Percentiles rank a stretch among this genome's conserved stretches.
Evolutionary conservation across 2,797 vertebrate species (phyloP).

Genomic region (Pogonophryne albipinna): DNA sequence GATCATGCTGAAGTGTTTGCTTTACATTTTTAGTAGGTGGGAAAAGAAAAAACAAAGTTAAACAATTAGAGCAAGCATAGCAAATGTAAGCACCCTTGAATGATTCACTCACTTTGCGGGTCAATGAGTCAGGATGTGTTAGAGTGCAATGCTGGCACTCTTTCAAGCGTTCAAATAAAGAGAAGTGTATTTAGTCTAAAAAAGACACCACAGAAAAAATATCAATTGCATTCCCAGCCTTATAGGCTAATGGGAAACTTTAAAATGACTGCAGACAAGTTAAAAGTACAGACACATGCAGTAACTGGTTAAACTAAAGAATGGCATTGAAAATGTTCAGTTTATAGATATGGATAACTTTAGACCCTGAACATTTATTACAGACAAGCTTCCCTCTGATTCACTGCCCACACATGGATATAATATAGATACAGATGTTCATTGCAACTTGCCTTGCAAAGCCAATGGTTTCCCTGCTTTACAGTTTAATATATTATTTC

Average conservation of each 20-base stretch:
- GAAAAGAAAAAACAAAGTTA: slow-evolving; percentile 1
- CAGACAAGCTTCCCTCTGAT: not conserved
- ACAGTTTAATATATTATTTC: not conserved
- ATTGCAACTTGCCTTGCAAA: no score
- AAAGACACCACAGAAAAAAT: not conserved
- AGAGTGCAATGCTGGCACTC: not conserved
- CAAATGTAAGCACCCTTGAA: slow-evolving; percentile 4
- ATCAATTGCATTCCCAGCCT: not conserved
- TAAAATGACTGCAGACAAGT: not conserved
- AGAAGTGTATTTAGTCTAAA: slow-evolving; percentile 5
- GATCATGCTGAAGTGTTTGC: not conserved
- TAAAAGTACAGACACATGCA: not conserved
- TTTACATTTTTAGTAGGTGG: not conserved
- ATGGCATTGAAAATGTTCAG: not conserved
- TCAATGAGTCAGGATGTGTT: slow-evolving; percentile 22
- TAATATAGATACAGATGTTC: no score
- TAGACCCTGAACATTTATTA: not conserved
- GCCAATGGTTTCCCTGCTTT: not conserved
- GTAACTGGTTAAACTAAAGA: not conserved
- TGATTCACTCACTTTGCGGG: slow-evolving; percentile 5
- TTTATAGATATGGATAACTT: not conserved
- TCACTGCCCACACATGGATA: no score
- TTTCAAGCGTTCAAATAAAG: not conserved
- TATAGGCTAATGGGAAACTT: not conserved
- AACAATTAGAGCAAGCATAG: not conserved